phyloP scores from a whole-genome alignment of 2,888 invertebrate genomes.

The Eupithecia subfuscata region DNA sequence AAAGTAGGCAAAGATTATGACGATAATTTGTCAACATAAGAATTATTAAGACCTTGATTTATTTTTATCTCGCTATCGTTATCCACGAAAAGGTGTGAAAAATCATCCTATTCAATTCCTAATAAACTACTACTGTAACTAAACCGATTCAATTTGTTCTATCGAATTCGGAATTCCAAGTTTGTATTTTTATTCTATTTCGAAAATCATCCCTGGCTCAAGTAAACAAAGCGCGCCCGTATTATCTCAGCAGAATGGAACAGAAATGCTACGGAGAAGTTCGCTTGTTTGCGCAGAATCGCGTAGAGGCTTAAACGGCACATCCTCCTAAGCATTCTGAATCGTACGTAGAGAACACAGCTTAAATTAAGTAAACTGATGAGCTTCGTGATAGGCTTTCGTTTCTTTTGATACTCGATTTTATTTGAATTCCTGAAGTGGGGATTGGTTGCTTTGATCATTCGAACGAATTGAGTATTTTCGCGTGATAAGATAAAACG shows the following conservation, averaged over 20 bases:
- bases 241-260: slow-evolving; percentile 42
- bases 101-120: too few relatives aligned
- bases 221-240: slow-evolving; percentile 14
- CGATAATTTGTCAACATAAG: too few relatives aligned
- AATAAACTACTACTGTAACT: not conserved
- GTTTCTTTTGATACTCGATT: slow-evolving; percentile 31
- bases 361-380: slow-evolving; percentile 43
- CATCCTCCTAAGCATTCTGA: slow-evolving; percentile 43
- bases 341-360: slow-evolving; percentile 49
- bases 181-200: not conserved
- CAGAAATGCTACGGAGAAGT: slow-evolving; percentile 44
- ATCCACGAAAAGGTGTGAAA: too few relatives aligned
- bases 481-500: slow-evolving; percentile 28
- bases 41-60: not conserved
- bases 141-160: not conserved
- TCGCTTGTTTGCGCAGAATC: slow-evolving; percentile 52
- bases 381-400: slow-evolving; percentile 24
- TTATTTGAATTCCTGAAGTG: slow-evolving; percentile 27
- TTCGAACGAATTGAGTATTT: slow-evolving; percentile 32
- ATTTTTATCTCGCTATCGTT: not conserved
- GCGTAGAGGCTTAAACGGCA: slow-evolving; percentile 45
- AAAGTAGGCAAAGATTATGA: not conserved
- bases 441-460: slow-evolving; percentile 27
- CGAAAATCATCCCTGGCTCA: slow-evolving; percentile 2
- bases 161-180: slow-evolving; percentile 1